These are phyloP conservation scores for Galeopterus variegatus DNA, from an alignment of 2,113 vertebrate genomes.

Conservation along the genomic window DNA sequence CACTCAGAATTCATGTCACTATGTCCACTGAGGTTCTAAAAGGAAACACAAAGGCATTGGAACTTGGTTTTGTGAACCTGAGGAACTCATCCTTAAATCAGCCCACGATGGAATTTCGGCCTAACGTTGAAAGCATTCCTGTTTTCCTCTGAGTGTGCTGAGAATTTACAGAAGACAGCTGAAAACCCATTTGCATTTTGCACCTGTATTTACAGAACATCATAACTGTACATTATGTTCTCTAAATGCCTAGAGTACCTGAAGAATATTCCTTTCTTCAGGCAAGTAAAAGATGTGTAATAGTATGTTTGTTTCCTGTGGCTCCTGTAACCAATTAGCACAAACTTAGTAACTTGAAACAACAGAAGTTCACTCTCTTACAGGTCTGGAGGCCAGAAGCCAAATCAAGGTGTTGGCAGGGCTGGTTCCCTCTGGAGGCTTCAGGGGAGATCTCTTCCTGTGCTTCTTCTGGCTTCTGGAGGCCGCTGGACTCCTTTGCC, in stretches of 20 bases:
- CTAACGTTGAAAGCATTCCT: background rate
- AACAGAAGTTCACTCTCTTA: background rate
- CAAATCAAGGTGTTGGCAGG: background rate
- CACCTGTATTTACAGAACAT: fast-evolving
- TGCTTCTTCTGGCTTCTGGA: background rate
- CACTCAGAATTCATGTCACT: slow-evolving; percentile 1
- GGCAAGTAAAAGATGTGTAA: background rate
- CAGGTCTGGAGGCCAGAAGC: background rate
- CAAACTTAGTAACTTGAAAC: too few relatives aligned
- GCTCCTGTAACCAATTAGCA: background rate
- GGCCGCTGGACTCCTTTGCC: background rate
- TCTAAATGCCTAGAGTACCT: background rate
- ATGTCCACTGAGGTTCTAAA: slow-evolving; percentile 22
- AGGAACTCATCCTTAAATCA: background rate
- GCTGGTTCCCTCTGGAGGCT: background rate
- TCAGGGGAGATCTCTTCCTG: background rate
- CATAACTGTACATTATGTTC: background rate
- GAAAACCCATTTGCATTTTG: background rate
- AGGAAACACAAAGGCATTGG: slow-evolving; percentile 47
- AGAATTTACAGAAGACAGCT: background rate
- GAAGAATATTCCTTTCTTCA: background rate
- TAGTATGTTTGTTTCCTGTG: background rate
- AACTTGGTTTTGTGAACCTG: slow-evolving; percentile 52
- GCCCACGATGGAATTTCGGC: background rate
- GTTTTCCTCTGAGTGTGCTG: background rate